A percentile compares a stretch with the other conserved stretches of the same genome.
These are phyloP conservation scores for Periophthalmus modestus DNA, from an alignment of 2,113 vertebrate genomes.

Conservation along the genomic window DNA sequence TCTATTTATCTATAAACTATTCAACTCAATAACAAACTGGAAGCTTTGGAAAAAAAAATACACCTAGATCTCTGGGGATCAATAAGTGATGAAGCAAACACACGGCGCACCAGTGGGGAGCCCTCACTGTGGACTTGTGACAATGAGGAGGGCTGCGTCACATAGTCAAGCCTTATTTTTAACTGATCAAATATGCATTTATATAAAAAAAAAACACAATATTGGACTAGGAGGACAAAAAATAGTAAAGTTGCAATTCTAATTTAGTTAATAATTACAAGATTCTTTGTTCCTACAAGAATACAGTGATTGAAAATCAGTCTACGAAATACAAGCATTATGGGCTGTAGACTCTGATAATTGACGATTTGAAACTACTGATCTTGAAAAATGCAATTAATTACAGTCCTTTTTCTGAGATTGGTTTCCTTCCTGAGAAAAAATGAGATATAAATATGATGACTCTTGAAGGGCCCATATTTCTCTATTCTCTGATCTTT, in stretches of 20 bases:
- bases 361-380: not conserved
- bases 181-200: too few relatives aligned
- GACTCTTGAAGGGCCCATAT: too few relatives aligned
- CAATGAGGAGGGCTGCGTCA: conserved; percentile 32
- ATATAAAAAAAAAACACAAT: too few relatives aligned
- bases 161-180: conserved; percentile 35
- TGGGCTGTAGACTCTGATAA: too few relatives aligned
- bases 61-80: conserved; percentile 42
- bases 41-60: conserved; percentile 41
- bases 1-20: conserved; percentile 26
- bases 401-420: not conserved
- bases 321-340: too few relatives aligned
- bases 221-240: too few relatives aligned
- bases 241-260: too few relatives aligned
- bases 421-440: not conserved
- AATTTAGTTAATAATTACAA: not conserved
- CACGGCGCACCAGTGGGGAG: conserved; percentile 33
- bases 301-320: too few relatives aligned
- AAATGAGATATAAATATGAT: not conserved
- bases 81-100: conserved; percentile 35
- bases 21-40: conserved; percentile 33
- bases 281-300: too few relatives aligned
- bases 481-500: too few relatives aligned
- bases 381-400: not conserved
- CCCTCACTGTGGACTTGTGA: conserved; percentile 39